Evolutionary conservation across 2,113 vertebrate genomes (phyloP).

Genomic region (Pelusios castaneus): DNA sequence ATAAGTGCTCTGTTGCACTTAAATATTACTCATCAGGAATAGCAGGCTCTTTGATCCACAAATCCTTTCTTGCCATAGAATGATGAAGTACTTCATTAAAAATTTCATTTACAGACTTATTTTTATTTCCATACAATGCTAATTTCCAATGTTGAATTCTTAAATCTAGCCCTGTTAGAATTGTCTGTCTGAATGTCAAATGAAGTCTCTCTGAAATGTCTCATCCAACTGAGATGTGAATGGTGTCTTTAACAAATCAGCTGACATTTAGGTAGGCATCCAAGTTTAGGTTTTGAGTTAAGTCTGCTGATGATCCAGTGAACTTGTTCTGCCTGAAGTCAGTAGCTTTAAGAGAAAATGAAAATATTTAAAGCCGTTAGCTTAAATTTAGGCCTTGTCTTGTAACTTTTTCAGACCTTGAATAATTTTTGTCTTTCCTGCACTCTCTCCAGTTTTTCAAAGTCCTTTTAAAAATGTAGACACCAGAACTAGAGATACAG

Average conservation of each 20-base stretch:
- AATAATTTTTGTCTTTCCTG: not conserved
- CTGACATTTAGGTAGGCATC: not conserved
- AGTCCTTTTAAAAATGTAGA: not conserved
- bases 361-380: not conserved
- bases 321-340: not conserved
- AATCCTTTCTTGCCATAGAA: not conserved
- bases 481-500: not conserved
- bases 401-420: not conserved
- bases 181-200: not conserved
- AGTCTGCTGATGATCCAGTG: not conserved
- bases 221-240: not conserved
- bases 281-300: not conserved
- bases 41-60: not conserved
- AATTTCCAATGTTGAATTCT: not conserved
- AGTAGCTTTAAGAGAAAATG: not conserved
- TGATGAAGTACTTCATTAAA: not conserved
- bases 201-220: not conserved
- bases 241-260: not conserved
- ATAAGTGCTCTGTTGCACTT: conserved; percentile 1
- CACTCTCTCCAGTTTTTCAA: not conserved
- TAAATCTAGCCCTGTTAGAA: not conserved
- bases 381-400: not conserved
- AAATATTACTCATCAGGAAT: not conserved
- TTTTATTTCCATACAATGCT: conserved; percentile 34
- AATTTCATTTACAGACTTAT: conserved; percentile 8